Evolutionary conservation across 2,888 invertebrate species (phyloP).

Genomic region (Thereva nobilitata): DNA sequence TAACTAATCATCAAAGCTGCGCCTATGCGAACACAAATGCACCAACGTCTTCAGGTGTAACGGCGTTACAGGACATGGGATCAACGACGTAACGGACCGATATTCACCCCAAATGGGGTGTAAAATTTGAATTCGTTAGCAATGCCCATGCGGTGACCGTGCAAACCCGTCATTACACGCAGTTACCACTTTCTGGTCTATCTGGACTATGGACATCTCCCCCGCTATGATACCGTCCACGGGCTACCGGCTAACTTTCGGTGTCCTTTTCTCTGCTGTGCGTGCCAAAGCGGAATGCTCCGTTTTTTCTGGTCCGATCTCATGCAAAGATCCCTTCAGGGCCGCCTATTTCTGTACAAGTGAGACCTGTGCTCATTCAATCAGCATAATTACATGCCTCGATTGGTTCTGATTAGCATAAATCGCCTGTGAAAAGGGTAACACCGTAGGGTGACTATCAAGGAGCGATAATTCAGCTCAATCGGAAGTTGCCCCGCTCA

Average conservation of each 20-base stretch:
- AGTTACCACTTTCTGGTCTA: conserved; percentile 21
- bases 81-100: background rate
- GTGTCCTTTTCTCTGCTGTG: conserved; percentile 24
- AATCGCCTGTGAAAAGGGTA: conserved; percentile 40
- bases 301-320: conserved; percentile 29
- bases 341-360: conserved; percentile 24
- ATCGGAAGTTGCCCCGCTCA: too few relatives aligned
- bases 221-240: conserved; percentile 10
- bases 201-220: conserved; percentile 16
- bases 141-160: too few relatives aligned
- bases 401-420: conserved; percentile 39
- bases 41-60: too few relatives aligned
- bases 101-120: too few relatives aligned
- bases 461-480: background rate
- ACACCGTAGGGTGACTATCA: conserved; percentile 14
- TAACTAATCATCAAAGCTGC: background rate
- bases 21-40: background rate
- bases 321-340: conserved; percentile 29
- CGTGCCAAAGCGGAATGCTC: conserved; percentile 31
- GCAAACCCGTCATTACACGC: conserved; percentile 31
- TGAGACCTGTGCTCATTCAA: conserved; percentile 27
- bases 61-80: too few relatives aligned
- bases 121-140: too few relatives aligned
- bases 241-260: conserved; percentile 2
- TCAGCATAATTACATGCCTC: conserved; percentile 35